These are phyloP conservation scores for Vulpes ferrilata DNA, from an alignment of 2,113 vertebrate species.

Conservation along the genomic window DNA sequence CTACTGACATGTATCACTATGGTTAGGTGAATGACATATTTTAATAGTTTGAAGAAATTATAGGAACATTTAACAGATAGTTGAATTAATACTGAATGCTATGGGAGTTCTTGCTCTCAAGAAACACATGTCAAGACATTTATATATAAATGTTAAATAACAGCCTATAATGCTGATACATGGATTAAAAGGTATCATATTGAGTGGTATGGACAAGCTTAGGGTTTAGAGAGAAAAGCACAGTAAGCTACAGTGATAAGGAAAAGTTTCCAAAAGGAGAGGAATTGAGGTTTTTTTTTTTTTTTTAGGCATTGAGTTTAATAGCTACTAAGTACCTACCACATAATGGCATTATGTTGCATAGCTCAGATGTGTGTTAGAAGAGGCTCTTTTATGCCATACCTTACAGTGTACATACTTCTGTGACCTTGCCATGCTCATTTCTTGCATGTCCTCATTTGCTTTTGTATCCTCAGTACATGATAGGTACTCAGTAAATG, in stretches of 20 bases:
- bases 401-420: background rate
- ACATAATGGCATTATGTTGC: background rate
- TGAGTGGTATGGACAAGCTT: background rate
- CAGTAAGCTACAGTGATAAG: background rate
- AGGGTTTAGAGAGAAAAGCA: background rate
- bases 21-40: background rate
- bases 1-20: background rate
- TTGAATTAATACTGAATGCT: conserved; percentile 9
- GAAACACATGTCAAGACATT: background rate
- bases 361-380: background rate
- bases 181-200: background rate
- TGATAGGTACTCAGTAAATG: background rate
- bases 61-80: background rate
- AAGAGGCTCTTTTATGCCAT: background rate
- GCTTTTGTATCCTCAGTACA: background rate
- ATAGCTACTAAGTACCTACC: background rate
- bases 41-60: conserved; percentile 6
- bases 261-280: background rate
- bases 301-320: background rate
- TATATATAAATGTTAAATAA: conserved; percentile 15
- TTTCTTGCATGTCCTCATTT: conserved; percentile 13
- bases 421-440: background rate
- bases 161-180: background rate
- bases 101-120: background rate
- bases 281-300: too few relatives aligned